Evolutionary conservation across 2,113 vertebrate genomes (phyloP), one percentile per base, ranked within the genome.

Genomic region (Tylochromis polylepis): DNA sequence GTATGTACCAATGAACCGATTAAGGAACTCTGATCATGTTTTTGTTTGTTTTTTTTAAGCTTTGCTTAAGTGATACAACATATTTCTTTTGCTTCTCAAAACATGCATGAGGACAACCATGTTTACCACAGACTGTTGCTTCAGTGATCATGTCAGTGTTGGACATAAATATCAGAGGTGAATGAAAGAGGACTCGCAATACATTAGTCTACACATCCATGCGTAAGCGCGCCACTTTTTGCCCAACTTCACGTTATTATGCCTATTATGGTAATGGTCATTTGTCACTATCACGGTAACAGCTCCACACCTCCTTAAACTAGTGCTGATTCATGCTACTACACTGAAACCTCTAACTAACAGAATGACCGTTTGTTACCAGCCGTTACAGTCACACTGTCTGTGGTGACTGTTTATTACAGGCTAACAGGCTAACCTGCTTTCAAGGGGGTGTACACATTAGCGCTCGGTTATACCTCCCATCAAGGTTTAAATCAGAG

Each of bases 351-450:
- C 8, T 56, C 3, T 24, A 27, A 46, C 31, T 12, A 9, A 56
- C 29, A 34, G 5, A 6, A 29, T 53, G 27, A n/a, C 2, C 4
- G 46, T 34, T 8, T 2, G 75, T 79, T 55, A 79, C n/a, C 31
- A 60, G 24, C 6, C 27, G 53, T 29, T 14, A 41, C 36, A 67
- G 51, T 60, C 36, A 38, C 24, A 15, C 16, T 24, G 81, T 58
- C 67, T 59, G 49, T 27, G 27, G 29, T 43, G 15, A 41, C 11
- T 62, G 24, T 67, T 24, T 41, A 58, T 38, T 11, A n/a, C 4
- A 29, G 60, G 82, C 85, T 88, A 90, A 56, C 43, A 46, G 60
- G 87, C 87, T 85, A 88, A 83, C 22, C 5, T 9, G 41, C 8
- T 57, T 18, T 4, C 1, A 20, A 5, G 5, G 5, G 34, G 11